Conservation (phyloP, 2,113 vertebrate species). For the Catagonus wagneri region DNA sequence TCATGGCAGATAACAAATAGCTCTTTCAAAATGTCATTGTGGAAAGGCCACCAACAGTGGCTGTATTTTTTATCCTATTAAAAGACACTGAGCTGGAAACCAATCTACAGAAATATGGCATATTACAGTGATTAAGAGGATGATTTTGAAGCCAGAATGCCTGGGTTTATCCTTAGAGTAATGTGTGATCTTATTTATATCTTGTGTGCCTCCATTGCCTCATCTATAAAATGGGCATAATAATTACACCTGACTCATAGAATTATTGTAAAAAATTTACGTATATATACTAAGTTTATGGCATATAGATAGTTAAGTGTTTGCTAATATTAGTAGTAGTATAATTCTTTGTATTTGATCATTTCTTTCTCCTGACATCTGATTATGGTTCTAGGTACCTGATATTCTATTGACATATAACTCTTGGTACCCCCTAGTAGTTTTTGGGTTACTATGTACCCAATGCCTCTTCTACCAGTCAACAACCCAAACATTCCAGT, state of each 20-base stretch:
- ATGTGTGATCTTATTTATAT: slow-evolving; percentile 27
- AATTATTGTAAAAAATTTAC: background rate
- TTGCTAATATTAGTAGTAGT: background rate
- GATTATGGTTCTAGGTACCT: background rate
- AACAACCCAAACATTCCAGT: background rate
- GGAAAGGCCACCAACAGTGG: background rate
- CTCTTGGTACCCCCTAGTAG: background rate
- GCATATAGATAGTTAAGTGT: background rate
- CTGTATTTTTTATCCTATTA: background rate
- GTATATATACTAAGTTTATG: background rate
- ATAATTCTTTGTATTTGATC: background rate
- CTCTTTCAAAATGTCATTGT: background rate
- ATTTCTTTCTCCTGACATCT: background rate
- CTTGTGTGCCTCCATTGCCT: background rate
- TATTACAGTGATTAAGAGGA: background rate
- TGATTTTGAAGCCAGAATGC: background rate
- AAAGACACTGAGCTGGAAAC: background rate
- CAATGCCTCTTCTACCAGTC: background rate
- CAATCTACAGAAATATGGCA: background rate
- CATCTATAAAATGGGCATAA: background rate
- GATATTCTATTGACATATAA: background rate
- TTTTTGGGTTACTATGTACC: background rate
- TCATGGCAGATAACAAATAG: background rate
- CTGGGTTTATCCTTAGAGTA: background rate
- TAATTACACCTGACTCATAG: background rate